These are phyloP conservation scores for Microplitis manilae DNA, from an alignment of 2,888 invertebrate species.

Conservation along the genomic window DNA sequence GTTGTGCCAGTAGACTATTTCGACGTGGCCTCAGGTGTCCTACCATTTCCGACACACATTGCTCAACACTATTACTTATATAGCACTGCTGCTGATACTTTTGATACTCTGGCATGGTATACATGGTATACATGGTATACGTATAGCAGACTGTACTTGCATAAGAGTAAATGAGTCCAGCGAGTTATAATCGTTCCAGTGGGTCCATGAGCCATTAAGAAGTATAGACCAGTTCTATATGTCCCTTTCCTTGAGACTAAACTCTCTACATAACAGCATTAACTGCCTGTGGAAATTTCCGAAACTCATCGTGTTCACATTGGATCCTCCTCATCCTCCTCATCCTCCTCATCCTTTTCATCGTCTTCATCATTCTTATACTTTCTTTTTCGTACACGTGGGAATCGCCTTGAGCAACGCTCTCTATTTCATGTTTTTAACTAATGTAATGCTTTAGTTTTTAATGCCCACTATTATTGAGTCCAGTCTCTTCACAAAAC, in stretches of 20 bases:
- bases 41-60: slow-evolving; percentile 19
- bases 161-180: background rate
- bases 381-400: background rate
- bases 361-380: background rate
- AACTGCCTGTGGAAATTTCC: slow-evolving; percentile 25
- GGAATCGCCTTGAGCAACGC: slow-evolving; percentile 13
- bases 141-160: background rate
- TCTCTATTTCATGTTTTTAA: background rate
- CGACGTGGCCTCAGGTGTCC: slow-evolving; percentile 25
- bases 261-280: slow-evolving; percentile 18
- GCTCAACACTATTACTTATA: background rate
- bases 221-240: background rate
- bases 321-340: background rate
- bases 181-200: slow-evolving; percentile 29
- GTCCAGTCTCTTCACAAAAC: background rate
- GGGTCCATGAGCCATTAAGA: slow-evolving; percentile 28
- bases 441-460: background rate
- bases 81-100: background rate
- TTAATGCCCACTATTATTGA: background rate
- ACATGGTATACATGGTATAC: too few species aligned
- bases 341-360: background rate
- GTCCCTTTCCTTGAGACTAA: background rate
- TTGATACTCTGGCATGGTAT: too few species aligned
- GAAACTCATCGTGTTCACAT: slow-evolving; percentile 1
- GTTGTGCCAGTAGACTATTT: background rate